Evolutionary conservation across 92 coral and sea anemone genomes (phyloP).

Genomic region (Siderastrea siderea): DNA sequence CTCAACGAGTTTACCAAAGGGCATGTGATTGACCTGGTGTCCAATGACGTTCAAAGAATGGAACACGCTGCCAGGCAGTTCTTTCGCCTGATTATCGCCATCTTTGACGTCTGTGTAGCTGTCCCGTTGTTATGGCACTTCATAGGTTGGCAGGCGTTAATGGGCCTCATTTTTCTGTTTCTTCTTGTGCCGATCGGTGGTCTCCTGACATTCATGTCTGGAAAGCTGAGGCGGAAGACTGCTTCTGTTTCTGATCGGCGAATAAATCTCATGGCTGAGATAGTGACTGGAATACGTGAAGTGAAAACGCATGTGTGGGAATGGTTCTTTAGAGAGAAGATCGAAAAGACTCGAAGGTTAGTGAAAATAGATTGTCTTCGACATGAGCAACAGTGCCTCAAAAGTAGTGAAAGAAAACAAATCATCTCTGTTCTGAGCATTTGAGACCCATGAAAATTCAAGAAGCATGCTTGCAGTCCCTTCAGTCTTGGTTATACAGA

Average conservation of each 20-base stretch:
- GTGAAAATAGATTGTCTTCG: neutral
- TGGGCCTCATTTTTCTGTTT: conserved; percentile 36
- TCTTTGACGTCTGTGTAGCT: conserved; percentile 39
- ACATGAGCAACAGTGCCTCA: neutral
- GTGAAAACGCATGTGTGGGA: conserved; percentile 53
- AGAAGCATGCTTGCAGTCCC: too few relatives aligned
- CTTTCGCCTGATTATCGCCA: conserved; percentile 50
- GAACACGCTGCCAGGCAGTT: conserved; percentile 56
- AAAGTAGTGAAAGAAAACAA: neutral
- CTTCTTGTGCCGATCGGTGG: conserved; percentile 53
- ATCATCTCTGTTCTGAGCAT: too few relatives aligned
- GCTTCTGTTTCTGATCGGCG: conserved; percentile 40
- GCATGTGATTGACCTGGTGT: conserved; percentile 56
- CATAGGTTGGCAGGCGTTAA: conserved; percentile 55
- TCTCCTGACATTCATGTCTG: conserved; percentile 28
- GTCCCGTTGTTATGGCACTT: conserved; percentile 43
- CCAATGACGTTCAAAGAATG: conserved; percentile 59
- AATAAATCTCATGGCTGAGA: conserved; percentile 48
- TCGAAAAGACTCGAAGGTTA: conserved; percentile 31
- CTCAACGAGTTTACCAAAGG: conserved; percentile 51
- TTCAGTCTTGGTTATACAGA: too few relatives aligned
- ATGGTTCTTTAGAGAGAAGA: conserved; percentile 36
- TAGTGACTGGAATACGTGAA: conserved; percentile 61
- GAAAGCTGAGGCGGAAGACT: conserved; percentile 32
- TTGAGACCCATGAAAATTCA: too few relatives aligned